A percentile compares a stretch with the other conserved stretches of the same genome.
phyloP scores from a whole-genome alignment of 2,113 vertebrate genomes.

The Rhabdornis inornatus region DNA sequence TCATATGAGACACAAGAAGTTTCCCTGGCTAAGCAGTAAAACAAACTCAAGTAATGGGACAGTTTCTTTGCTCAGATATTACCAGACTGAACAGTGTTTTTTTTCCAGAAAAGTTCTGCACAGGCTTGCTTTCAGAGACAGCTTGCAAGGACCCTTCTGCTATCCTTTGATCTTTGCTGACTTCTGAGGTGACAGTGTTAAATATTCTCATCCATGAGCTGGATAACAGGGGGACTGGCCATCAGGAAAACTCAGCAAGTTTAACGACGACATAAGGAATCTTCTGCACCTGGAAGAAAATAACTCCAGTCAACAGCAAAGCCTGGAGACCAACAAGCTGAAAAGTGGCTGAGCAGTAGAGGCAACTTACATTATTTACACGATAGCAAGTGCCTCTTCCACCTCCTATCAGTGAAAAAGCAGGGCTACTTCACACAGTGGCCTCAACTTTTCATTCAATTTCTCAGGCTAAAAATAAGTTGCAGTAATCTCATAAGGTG shows the following conservation, averaged over 20 bases:
- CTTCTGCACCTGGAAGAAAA: not conserved
- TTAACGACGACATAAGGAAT: not conserved
- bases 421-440: not conserved
- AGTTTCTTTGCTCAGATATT: not conserved
- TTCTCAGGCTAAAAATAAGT: slow-evolving; percentile 39
- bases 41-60: not conserved
- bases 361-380: not conserved
- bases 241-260: not conserved
- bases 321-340: not conserved
- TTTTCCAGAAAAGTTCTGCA: not conserved
- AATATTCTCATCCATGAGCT: not conserved
- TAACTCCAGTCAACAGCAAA: not conserved
- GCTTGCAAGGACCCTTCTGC: not conserved
- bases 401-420: not conserved
- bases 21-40: not conserved
- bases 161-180: not conserved
- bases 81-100: not conserved
- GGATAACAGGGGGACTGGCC: not conserved
- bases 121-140: not conserved
- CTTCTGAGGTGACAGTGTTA: not conserved
- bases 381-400: not conserved
- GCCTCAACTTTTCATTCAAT: slow-evolving; percentile 10
- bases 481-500: slow-evolving; percentile 22
- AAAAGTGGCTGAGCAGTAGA: not conserved
- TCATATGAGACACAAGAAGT: not conserved